Base-by-base conservation (phyloP, 1,140 invertebrate genomes). In the Lepidotrigona ventralis region DNA sequence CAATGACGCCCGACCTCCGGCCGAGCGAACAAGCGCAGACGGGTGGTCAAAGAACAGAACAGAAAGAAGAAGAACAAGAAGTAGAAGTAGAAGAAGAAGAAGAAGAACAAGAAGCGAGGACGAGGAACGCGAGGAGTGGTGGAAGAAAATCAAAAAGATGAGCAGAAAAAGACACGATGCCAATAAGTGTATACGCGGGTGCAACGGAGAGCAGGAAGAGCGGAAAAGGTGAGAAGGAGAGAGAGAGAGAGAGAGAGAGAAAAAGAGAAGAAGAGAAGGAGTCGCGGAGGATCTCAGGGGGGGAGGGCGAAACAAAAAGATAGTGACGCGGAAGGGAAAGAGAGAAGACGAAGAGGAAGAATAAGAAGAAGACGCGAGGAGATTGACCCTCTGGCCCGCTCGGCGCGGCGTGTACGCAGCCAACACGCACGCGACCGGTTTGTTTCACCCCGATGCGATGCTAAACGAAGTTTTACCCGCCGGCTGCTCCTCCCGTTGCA, bases 341-440 rank as follows among this genome's bases (percentile, higher is more conserved):
- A 90, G 76, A 90, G 74, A 92, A 82, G 81, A 81, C 69, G 80
- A 87, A 81, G 88, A 86, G 86, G 85, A 89, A 85, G 66, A 68
- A 69, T 4, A 75, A 77, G 78, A 85, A 83, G 82, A 88, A 77
- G 86, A 71, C 69, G 76, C 83, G 89, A 92, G 92, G 92, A 93
- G 92, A 93, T 93, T 92, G 93, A 93, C 92, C 92, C 93, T 93
- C 91, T 90, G 91, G 88, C 90, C 91, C 83, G 85, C 81, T 88
- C 87, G 79, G 86, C 91, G 39, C 87, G 71, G 51, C 72, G 72
- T 58, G 91, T 89, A 93, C 89, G 88, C 87, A 90, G 86, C 75
- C 63, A 89, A 91, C 89, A 91, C 91, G 91, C 90, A 93, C 90
- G 92, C 91, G 93, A 93, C 92, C 92, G 92, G 92, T 93, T 93